Conservation (phyloP, 2,113 vertebrate species). For the Melanotaenia duboulayi region DNA sequence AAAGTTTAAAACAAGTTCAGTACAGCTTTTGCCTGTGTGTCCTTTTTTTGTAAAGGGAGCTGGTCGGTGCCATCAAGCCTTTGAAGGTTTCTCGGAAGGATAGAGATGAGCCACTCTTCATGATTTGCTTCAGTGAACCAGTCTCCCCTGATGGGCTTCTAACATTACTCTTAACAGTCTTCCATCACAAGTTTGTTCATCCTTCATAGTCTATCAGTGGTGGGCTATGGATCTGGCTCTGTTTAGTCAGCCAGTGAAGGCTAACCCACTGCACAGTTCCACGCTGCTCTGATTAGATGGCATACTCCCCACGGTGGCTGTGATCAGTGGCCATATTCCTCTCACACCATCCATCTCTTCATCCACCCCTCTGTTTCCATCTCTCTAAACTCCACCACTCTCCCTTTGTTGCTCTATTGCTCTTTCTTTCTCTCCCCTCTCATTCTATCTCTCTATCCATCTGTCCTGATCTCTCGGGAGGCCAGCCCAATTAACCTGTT, state of each 20-base stretch:
- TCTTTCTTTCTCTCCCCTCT: conserved; percentile 57
- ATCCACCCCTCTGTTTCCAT: conserved; percentile 41
- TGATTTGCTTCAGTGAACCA: conserved; percentile 36
- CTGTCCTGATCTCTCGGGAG: conserved; percentile 71
- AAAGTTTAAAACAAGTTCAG: conserved; percentile 11
- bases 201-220: conserved; percentile 40
- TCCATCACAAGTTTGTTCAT: conserved; percentile 50
- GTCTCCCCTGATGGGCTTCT: conserved; percentile 23
- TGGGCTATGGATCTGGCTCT: conserved; percentile 51
- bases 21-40: conserved; percentile 3
- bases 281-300: conserved; percentile 65
- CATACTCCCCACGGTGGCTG: conserved; percentile 52
- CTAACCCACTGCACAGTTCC: conserved; percentile 39
- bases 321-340: conserved; percentile 66
- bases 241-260: conserved; percentile 42
- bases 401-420: conserved; percentile 56
- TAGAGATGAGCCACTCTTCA: conserved; percentile 15
- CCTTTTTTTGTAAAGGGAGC: neutral
- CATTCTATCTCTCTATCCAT: conserved; percentile 75
- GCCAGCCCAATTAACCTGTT: conserved; percentile 81
- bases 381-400: conserved; percentile 38
- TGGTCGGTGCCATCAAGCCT: conserved; percentile 7
- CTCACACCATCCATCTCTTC: conserved; percentile 47
- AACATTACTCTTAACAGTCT: conserved; percentile 48
- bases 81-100: conserved; percentile 24